A percentile compares a stretch with the other conserved stretches of the same genome.
Evolutionary conservation across 1,140 invertebrate species (phyloP).

Genomic region (Centruroides sculpturatus): DNA sequence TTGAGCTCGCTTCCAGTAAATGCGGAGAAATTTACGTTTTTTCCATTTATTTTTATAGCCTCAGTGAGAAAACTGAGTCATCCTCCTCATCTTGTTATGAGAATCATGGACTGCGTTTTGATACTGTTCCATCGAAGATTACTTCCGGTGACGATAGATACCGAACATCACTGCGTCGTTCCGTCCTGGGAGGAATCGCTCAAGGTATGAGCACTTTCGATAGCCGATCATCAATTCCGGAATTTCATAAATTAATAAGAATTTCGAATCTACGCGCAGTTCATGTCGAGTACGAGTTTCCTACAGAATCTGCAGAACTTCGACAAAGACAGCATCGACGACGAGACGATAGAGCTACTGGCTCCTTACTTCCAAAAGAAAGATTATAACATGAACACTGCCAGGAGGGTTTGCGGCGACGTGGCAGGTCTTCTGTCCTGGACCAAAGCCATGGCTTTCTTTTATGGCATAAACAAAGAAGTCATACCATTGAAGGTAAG

Average conservation of each 20-base stretch:
- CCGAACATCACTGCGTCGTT: slow-evolving; percentile 65
- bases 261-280: slow-evolving; percentile 33
- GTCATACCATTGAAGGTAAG: slow-evolving; percentile 73
- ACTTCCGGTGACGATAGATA: slow-evolving; percentile 62
- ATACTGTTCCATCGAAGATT: slow-evolving; percentile 81
- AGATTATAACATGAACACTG: slow-evolving; percentile 93
- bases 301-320: slow-evolving; percentile 82
- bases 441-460: slow-evolving; percentile 95
- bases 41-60: slow-evolving; percentile 35
- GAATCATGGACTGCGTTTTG: slow-evolving; percentile 93
- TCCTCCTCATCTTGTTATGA: slow-evolving; percentile 91
- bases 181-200: slow-evolving; percentile 90
- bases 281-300: slow-evolving; percentile 95
- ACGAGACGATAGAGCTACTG: slow-evolving; percentile 88
- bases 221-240: slow-evolving; percentile 5
- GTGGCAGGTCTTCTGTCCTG: slow-evolving; percentile 90
- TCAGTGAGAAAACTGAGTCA: slow-evolving; percentile 85
- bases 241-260: no score
- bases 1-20: no score
- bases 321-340: slow-evolving; percentile 92
- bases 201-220: slow-evolving; percentile 42
- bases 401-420: slow-evolving; percentile 86
- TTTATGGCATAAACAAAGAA: slow-evolving; percentile 92
- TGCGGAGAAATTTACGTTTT: no score
- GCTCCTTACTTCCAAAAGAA: slow-evolving; percentile 79